Evolutionary conservation across 2,797 vertebrate genomes (phyloP).

Genomic region (Gallinago nigripennis): DNA sequence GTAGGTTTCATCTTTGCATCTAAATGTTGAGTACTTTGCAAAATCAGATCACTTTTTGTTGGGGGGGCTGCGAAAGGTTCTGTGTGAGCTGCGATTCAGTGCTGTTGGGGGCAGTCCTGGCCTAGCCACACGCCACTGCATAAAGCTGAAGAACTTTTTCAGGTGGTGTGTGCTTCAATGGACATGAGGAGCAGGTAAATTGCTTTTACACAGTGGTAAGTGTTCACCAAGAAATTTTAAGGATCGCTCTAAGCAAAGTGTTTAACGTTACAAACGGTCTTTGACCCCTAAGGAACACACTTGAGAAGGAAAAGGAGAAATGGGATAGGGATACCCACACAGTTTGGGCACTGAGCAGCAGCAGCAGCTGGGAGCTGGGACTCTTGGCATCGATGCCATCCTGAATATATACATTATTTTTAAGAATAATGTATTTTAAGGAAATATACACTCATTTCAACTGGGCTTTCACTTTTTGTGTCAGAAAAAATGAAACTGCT

Average conservation of each 20-base stretch:
- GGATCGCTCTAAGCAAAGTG: not conserved
- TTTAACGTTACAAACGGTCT: not conserved
- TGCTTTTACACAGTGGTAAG: constrained; percentile 12
- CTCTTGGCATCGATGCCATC: not conserved
- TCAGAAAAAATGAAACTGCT: not conserved
- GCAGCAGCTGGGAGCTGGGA: not conserved
- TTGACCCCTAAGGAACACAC: not conserved
- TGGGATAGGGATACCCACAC: not conserved
- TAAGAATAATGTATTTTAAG: not conserved
- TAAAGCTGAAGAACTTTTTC: constrained; percentile 25
- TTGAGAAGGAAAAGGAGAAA: not conserved
- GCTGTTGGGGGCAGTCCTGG: not conserved
- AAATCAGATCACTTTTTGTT: not conserved
- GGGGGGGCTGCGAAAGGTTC: not conserved
- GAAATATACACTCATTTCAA: not conserved
- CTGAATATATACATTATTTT: not conserved
- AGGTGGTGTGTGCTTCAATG: not conserved
- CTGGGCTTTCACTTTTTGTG: not conserved
- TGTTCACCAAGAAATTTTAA: constrained; percentile 23
- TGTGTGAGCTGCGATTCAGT: not conserved
- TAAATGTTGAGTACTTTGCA: not conserved
- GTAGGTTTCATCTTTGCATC: not conserved
- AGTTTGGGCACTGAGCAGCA: not conserved
- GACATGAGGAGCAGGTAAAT: not conserved
- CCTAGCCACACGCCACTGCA: not conserved